phyloP scores from a whole-genome alignment of 2,888 invertebrate genomes.

The Heliconius hortense region DNA sequence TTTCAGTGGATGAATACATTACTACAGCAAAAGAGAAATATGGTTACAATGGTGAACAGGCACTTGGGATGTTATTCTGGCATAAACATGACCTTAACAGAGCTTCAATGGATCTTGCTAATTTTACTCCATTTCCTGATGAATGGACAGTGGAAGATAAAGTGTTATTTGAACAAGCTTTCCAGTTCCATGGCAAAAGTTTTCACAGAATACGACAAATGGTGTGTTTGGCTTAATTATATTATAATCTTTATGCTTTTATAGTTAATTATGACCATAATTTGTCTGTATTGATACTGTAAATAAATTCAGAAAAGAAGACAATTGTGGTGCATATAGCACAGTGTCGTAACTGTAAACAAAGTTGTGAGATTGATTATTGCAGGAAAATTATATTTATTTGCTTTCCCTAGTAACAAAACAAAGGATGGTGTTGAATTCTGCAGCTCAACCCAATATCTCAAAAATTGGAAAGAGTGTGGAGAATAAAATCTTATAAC shows the following conservation, averaged over 20 bases:
- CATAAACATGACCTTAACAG: slow-evolving; percentile 97
- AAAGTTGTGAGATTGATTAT: too few relatives aligned
- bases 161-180: slow-evolving; percentile 98
- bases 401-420: too few relatives aligned
- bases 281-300: not conserved
- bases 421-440: not conserved
- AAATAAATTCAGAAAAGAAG: too few relatives aligned
- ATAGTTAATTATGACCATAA: not conserved
- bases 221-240: slow-evolving; percentile 81
- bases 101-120: slow-evolving; percentile 95
- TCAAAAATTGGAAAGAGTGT: not conserved
- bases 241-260: not conserved
- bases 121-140: slow-evolving; percentile 98
- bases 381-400: not conserved
- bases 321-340: too few relatives aligned
- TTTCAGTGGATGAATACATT: slow-evolving; percentile 97
- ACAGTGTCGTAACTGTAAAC: too few relatives aligned
- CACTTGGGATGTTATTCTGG: slow-evolving; percentile 98
- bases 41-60: slow-evolving; percentile 98
- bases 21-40: slow-evolving; percentile 97
- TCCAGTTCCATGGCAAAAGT: slow-evolving; percentile 98
- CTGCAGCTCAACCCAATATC: not conserved
- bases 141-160: slow-evolving; percentile 99
- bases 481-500: not conserved
- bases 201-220: slow-evolving; percentile 98